Evolutionary conservation across 1,140 invertebrate species (phyloP).

Genomic region (Sitophilus oryzae): DNA sequence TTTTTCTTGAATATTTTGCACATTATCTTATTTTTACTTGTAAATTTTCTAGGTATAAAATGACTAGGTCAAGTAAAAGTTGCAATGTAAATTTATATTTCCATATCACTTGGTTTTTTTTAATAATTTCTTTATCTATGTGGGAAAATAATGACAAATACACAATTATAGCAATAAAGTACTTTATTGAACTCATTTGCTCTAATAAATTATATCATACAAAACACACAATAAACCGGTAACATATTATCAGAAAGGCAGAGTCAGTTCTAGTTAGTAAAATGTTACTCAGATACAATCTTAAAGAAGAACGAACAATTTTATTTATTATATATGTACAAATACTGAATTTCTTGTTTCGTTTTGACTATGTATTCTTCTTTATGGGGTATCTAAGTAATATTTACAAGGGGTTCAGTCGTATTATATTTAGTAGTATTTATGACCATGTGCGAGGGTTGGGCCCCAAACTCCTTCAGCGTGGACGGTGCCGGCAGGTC

Average conservation of each 20-base stretch:
- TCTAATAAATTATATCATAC: constrained; percentile 18
- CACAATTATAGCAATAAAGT: constrained; percentile 4
- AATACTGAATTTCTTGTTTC: neutral
- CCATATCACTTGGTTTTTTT: neutral
- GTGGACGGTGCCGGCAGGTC: no score
- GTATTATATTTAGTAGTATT: no score
- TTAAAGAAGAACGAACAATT: neutral
- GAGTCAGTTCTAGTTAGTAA: neutral
- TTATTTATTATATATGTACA: neutral
- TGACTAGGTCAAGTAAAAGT: no score
- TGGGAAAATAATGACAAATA: neutral
- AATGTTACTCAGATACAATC: neutral
- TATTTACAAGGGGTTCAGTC: no score
- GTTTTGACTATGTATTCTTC: neutral
- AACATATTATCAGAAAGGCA: neutral
- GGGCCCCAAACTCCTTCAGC: no score
- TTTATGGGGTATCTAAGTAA: neutral
- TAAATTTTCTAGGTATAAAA: no score
- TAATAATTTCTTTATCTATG: neutral
- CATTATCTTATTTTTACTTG: no score
- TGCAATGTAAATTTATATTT: no score
- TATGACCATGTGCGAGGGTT: no score
- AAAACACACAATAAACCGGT: constrained; percentile 15
- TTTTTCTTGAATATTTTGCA: no score
- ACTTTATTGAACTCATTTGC: constrained; percentile 23